A percentile compares a stretch with the other conserved stretches of the same genome.
These are phyloP conservation scores for Ctenomys sociabilis DNA, from an alignment of 2,113 vertebrate species.

Conservation along the genomic window DNA sequence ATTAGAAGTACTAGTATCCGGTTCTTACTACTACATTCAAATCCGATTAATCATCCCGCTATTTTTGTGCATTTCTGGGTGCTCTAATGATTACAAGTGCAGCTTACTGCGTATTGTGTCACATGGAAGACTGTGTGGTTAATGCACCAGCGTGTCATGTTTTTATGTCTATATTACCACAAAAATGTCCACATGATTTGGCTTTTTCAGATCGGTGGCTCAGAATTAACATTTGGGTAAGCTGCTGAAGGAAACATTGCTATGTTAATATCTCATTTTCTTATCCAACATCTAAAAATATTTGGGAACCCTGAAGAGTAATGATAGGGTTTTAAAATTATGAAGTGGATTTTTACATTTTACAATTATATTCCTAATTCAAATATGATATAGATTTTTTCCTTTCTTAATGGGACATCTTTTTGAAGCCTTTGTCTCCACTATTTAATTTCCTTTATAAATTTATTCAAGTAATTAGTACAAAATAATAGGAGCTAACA, in stretches of 20 bases:
- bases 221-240: neutral
- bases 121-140: constrained; percentile 62
- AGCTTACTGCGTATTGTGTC: constrained; percentile 52
- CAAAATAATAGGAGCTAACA: constrained; percentile 74
- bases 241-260: neutral
- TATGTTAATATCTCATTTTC: constrained; percentile 30
- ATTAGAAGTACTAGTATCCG: constrained; percentile 76
- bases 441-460: constrained; percentile 67
- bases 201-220: constrained; percentile 40
- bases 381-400: constrained; percentile 65
- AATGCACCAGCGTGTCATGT: constrained; percentile 72
- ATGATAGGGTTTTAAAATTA: constrained; percentile 61
- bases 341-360: constrained; percentile 69
- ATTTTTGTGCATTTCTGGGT: constrained; percentile 76
- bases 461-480: constrained; percentile 77
- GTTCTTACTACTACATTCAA: constrained; percentile 47
- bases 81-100: constrained; percentile 57
- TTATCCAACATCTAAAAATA: constrained; percentile 36
- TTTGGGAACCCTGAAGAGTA: constrained; percentile 6
- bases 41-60: constrained; percentile 70
- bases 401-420: constrained; percentile 66
- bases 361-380: constrained; percentile 58
- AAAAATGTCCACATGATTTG: constrained; percentile 63
- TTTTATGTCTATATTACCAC: constrained; percentile 72
- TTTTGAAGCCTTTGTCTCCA: constrained; percentile 67